These are phyloP conservation scores for Porites divaricata DNA, from an alignment of 92 coral and sea anemone species.

Conservation along the genomic window DNA sequence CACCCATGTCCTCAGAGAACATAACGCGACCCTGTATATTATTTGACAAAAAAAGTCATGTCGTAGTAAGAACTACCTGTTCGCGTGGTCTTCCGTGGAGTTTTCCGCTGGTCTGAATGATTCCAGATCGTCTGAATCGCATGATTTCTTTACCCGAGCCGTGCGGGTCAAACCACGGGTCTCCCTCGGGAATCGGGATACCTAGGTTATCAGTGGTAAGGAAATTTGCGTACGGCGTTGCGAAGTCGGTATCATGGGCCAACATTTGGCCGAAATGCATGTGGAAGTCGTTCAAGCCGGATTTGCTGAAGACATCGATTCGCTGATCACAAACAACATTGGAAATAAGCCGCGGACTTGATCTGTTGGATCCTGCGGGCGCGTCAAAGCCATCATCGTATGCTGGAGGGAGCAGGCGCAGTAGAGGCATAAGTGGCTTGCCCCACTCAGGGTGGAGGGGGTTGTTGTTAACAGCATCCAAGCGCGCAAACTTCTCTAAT, in stretches of 20 bases:
- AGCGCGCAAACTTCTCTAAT: slow-evolving; percentile 72
- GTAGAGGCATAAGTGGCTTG: slow-evolving; percentile 89
- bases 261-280: slow-evolving; percentile 95
- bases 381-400: slow-evolving; percentile 89
- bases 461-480: slow-evolving; percentile 89
- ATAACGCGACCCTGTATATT: not conserved
- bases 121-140: slow-evolving; percentile 97
- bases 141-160: slow-evolving; percentile 88
- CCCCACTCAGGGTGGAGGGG: slow-evolving; percentile 84
- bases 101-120: slow-evolving; percentile 92
- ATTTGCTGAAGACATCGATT: slow-evolving; percentile 70
- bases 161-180: slow-evolving; percentile 99
- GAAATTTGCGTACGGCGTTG: slow-evolving; percentile 97
- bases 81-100: slow-evolving; percentile 88
- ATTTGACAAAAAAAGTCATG: too few species aligned
- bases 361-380: slow-evolving; percentile 89
- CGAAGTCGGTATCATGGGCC: slow-evolving; percentile 98
- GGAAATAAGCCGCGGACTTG: slow-evolving; percentile 88
- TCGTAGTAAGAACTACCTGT: slow-evolving; percentile 65
- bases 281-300: slow-evolving; percentile 91
- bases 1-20: not conserved
- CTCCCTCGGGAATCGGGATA: slow-evolving; percentile 89
- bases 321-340: slow-evolving; percentile 93
- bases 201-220: slow-evolving; percentile 95
- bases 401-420: slow-evolving; percentile 75